Evolutionary conservation across 2,888 invertebrate genomes (phyloP).

Genomic region (Apamea sordens): DNA sequence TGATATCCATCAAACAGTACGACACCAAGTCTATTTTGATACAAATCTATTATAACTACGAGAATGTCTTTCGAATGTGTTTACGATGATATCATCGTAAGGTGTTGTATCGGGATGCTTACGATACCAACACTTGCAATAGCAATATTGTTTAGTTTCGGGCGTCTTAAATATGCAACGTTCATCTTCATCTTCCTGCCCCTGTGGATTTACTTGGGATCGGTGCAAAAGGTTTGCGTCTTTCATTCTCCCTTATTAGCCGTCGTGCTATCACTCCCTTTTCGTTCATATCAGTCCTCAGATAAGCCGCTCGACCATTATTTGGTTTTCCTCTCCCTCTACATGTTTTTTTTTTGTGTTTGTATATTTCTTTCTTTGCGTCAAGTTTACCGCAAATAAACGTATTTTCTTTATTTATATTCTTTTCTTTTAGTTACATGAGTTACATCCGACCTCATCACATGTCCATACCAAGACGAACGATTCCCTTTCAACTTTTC

Average conservation of each 20-base stretch:
- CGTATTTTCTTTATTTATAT: neutral
- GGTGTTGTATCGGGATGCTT: neutral
- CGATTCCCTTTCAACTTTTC: neutral
- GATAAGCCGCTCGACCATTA: neutral
- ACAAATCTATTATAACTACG: neutral
- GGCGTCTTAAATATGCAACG: neutral
- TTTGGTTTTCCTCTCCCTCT: neutral
- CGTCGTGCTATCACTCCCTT: neutral
- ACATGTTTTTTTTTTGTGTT: neutral
- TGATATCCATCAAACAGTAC: neutral
- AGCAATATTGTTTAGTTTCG: neutral
- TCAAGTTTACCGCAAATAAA: neutral
- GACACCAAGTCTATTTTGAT: neutral
- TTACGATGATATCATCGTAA: neutral
- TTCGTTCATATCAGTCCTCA: neutral
- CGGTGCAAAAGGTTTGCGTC: neutral
- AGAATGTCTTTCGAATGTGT: too few relatives aligned
- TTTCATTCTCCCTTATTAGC: neutral
- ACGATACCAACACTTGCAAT: neutral
- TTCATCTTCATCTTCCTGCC: neutral
- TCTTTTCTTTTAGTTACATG: neutral
- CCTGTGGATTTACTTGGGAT: neutral
- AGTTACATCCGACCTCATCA: neutral
- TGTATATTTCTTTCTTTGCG: neutral
- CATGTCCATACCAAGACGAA: neutral